Conservation (phyloP, 2,888 invertebrate genomes). For the Pandemis corylana region DNA sequence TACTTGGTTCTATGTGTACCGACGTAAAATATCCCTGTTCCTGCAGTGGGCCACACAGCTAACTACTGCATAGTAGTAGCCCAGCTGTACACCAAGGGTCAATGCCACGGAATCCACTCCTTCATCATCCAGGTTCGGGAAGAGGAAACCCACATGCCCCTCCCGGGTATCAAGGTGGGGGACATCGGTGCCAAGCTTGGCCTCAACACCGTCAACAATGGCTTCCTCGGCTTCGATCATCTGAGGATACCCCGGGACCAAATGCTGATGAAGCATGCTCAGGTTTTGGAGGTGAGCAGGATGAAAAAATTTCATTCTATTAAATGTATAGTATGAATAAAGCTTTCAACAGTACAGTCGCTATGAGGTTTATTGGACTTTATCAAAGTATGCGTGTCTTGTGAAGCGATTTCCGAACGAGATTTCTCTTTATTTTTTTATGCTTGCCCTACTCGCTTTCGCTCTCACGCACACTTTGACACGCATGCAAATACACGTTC, state of each 20-base stretch:
- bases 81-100: constrained; percentile 92
- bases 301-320: neutral
- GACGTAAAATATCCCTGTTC: neutral
- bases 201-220: constrained; percentile 95
- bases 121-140: constrained; percentile 96
- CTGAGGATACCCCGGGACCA: constrained; percentile 93
- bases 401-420: too few relatives aligned
- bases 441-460: too few relatives aligned
- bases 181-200: constrained; percentile 98
- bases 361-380: too few relatives aligned
- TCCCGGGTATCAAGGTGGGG: constrained; percentile 95
- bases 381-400: too few relatives aligned
- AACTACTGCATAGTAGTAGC: constrained; percentile 97
- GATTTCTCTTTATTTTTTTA: too few relatives aligned
- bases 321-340: too few relatives aligned
- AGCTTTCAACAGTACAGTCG: too few relatives aligned
- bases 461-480: too few relatives aligned
- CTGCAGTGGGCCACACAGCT: constrained; percentile 95
- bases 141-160: constrained; percentile 92
- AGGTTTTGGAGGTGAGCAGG: constrained; percentile 86
- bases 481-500: too few relatives aligned
- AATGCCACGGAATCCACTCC: constrained; percentile 94
- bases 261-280: constrained; percentile 97
- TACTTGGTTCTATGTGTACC: too few relatives aligned
- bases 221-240: constrained; percentile 94